A percentile compares a stretch with the other conserved stretches of the same genome.
Conservation (phyloP, 2,797 vertebrate species). For the Clarias fuscus region DNA sequence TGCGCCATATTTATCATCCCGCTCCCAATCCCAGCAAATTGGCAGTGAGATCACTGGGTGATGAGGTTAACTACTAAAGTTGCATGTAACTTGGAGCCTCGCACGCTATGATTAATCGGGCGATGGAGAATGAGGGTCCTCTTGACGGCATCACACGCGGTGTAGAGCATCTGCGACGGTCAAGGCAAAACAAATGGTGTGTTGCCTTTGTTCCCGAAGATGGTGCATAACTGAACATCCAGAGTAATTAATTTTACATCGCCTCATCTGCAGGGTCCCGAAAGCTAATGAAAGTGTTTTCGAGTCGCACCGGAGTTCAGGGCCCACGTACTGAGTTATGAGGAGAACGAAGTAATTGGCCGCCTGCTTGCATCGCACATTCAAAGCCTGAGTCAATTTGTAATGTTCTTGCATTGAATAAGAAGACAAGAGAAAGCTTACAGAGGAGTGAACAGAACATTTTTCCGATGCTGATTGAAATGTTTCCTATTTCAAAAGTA, state of each 20-base stretch:
- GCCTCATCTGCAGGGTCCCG: conserved; percentile 69
- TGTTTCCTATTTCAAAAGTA: background rate
- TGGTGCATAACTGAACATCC: conserved; percentile 73
- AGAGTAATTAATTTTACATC: conserved; percentile 78
- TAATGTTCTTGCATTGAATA: conserved; percentile 40
- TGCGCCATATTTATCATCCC: conserved; percentile 85
- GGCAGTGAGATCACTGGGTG: conserved; percentile 86
- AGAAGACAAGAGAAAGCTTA: conserved; percentile 2
- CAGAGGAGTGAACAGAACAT: background rate
- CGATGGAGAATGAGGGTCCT: conserved; percentile 75
- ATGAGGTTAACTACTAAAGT: conserved; percentile 94
- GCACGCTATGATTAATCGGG: conserved; percentile 89
- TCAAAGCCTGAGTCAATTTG: conserved; percentile 27
- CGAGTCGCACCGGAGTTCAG: conserved; percentile 56
- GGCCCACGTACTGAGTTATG: conserved; percentile 51
- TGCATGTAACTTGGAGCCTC: conserved; percentile 88
- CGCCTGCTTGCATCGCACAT: conserved; percentile 45
- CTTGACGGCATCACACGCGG: conserved; percentile 76
- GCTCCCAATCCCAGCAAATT: conserved; percentile 82
- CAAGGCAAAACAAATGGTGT: conserved; percentile 79
- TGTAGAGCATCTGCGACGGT: conserved; percentile 76
- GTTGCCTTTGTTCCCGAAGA: conserved; percentile 76
- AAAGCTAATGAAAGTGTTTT: conserved; percentile 67
- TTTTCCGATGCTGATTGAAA: background rate
- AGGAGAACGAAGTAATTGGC: conserved; percentile 51